phyloP scores from a whole-genome alignment of 2,797 vertebrate genomes.

The Pampus argenteus region DNA sequence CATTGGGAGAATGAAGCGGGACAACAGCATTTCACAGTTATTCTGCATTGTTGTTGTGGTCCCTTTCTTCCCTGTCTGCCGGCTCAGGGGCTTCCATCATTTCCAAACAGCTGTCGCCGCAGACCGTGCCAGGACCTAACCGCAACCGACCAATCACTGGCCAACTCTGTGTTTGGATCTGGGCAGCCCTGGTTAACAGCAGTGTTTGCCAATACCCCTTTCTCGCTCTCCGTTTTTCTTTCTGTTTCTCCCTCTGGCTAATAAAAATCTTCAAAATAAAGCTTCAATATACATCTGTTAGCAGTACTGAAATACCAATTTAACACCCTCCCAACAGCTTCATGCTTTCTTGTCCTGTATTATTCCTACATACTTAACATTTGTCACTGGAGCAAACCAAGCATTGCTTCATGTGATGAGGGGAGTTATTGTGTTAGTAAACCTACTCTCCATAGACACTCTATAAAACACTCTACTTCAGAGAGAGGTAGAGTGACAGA shows the following conservation, averaged over 20 bases:
- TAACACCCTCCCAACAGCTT: slow-evolving; percentile 16
- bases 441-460: slow-evolving; percentile 48
- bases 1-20: slow-evolving; percentile 62
- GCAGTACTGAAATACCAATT: slow-evolving; percentile 57
- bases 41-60: slow-evolving; percentile 70
- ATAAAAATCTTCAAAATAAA: slow-evolving; percentile 67
- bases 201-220: slow-evolving; percentile 59
- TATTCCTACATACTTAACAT: slow-evolving; percentile 35
- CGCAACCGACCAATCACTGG: slow-evolving; percentile 74
- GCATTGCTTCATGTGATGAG: slow-evolving; percentile 64
- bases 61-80: slow-evolving; percentile 58
- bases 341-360: slow-evolving; percentile 36
- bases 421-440: slow-evolving; percentile 47
- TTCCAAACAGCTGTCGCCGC: slow-evolving; percentile 83
- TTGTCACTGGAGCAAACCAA: slow-evolving; percentile 52
- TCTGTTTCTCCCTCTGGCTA: slow-evolving; percentile 62
- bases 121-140: slow-evolving; percentile 76
- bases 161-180: slow-evolving; percentile 75
- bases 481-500: slow-evolving; percentile 32
- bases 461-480: slow-evolving; percentile 37
- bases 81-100: slow-evolving; percentile 79
- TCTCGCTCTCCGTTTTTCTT: slow-evolving; percentile 48
- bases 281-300: slow-evolving; percentile 59
- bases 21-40: slow-evolving; percentile 77
- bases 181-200: slow-evolving; percentile 71